phyloP scores from a whole-genome alignment of 2,888 invertebrate genomes.

The Anthrax anthrax region DNA sequence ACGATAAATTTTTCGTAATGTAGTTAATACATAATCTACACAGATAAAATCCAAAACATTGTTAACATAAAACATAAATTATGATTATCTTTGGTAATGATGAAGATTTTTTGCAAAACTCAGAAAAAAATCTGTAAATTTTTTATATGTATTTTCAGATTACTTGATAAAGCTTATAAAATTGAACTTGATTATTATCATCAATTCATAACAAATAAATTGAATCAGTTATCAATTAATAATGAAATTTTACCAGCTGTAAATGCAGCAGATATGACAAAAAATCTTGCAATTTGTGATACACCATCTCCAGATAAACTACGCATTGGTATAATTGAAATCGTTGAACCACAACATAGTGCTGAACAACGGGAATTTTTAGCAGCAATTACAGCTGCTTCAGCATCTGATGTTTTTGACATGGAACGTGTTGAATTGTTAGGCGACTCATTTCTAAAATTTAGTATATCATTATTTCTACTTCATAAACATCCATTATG shows the following conservation, averaged over 20 bases:
- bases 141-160: neutral
- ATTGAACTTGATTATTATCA: constrained; percentile 58
- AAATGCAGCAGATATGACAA: neutral
- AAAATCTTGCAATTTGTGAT: constrained; percentile 8
- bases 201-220: constrained; percentile 38
- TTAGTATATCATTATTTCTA: constrained; percentile 52
- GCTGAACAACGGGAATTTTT: constrained; percentile 29
- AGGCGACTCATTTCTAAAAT: constrained; percentile 75
- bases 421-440: constrained; percentile 70
- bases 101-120: no score
- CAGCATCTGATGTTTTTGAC: constrained; percentile 57
- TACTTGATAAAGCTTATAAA: constrained; percentile 36
- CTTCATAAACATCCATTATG: constrained; percentile 46
- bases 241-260: neutral
- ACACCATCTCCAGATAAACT: constrained; percentile 4
- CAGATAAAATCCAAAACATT: no score
- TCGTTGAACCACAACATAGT: neutral
- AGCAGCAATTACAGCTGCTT: constrained; percentile 51
- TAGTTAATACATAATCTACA: no score
- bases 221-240: neutral
- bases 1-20: no score
- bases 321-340: constrained; percentile 18
- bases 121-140: no score
- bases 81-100: no score
- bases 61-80: no score